These are phyloP conservation scores for Clusia tigrina DNA, from an alignment of 2,888 invertebrate species.

Conservation along the genomic window DNA sequence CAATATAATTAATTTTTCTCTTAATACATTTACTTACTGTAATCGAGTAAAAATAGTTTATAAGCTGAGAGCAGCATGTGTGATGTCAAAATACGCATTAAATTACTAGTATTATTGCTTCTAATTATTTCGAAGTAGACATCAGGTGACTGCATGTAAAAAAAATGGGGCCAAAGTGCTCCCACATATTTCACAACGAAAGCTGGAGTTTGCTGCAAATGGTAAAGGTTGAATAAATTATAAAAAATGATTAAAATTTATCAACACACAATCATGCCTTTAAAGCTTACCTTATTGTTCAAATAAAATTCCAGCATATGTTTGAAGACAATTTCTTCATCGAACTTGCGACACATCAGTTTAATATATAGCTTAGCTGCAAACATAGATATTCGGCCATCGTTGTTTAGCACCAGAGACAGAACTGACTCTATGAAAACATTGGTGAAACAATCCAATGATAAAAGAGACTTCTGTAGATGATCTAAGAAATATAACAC, in stretches of 20 bases:
- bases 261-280: neutral
- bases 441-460: slow-evolving; percentile 32
- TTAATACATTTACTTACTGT: slow-evolving; percentile 22
- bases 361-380: slow-evolving; percentile 32
- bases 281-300: slow-evolving; percentile 23
- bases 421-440: slow-evolving; percentile 32
- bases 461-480: slow-evolving; percentile 31
- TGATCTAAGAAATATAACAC: slow-evolving; percentile 30
- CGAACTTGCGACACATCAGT: slow-evolving; percentile 32
- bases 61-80: slow-evolving; percentile 27
- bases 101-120: neutral
- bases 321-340: slow-evolving; percentile 30
- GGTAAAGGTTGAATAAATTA: neutral
- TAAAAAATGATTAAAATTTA: neutral
- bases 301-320: slow-evolving; percentile 34
- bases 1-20: too few relatives aligned
- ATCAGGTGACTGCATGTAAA: slow-evolving; percentile 19
- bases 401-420: slow-evolving; percentile 22
- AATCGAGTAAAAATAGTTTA: slow-evolving; percentile 17
- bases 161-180: slow-evolving; percentile 24
- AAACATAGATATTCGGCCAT: slow-evolving; percentile 7
- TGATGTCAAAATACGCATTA: slow-evolving; percentile 25
- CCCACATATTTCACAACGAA: slow-evolving; percentile 17
- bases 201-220: slow-evolving; percentile 2
- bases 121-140: slow-evolving; percentile 12